Evolutionary conservation across 2,113 vertebrate species (phyloP).

Genomic region (Potamarius usumacintae): DNA sequence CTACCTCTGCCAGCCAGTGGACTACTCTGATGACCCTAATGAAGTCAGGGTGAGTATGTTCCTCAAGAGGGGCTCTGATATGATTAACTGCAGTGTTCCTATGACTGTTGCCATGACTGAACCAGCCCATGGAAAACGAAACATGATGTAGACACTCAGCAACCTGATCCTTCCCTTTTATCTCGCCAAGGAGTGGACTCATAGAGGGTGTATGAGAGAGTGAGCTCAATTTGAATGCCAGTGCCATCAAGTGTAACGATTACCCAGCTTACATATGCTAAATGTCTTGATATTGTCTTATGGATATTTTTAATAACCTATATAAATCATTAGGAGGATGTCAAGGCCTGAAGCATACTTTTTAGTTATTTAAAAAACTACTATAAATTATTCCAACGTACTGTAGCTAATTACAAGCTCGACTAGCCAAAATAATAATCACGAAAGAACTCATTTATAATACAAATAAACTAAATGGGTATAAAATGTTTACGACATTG

Average conservation of each 20-base stretch:
- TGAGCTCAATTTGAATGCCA: conserved; percentile 32
- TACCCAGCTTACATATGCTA: background rate
- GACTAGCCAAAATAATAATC: background rate
- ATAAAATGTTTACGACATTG: background rate
- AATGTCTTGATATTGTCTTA: conserved; percentile 3
- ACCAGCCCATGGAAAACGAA: conserved; percentile 21
- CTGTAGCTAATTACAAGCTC: background rate
- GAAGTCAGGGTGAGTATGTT: conserved; percentile 94
- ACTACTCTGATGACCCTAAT: conserved; percentile 93
- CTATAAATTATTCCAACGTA: background rate
- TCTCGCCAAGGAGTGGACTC: conserved; percentile 29
- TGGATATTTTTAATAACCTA: background rate
- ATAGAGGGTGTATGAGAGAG: conserved; percentile 3
- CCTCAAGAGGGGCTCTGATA: background rate
- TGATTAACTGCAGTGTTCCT: conserved; percentile 4
- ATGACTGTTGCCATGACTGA: background rate
- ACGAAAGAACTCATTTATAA: background rate
- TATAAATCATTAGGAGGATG: background rate
- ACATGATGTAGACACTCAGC: conserved; percentile 41
- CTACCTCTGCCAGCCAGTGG: conserved; percentile 93
- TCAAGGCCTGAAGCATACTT: background rate
- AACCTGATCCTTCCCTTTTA: conserved; percentile 52
- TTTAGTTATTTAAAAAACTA: background rate
- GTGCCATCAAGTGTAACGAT: background rate
- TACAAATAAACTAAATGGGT: background rate